Percentiles rank a stretch among this genome's conserved stretches.
phyloP scores from a whole-genome alignment of 2,888 invertebrate species.

The Drosophila subsilvestris region DNA sequence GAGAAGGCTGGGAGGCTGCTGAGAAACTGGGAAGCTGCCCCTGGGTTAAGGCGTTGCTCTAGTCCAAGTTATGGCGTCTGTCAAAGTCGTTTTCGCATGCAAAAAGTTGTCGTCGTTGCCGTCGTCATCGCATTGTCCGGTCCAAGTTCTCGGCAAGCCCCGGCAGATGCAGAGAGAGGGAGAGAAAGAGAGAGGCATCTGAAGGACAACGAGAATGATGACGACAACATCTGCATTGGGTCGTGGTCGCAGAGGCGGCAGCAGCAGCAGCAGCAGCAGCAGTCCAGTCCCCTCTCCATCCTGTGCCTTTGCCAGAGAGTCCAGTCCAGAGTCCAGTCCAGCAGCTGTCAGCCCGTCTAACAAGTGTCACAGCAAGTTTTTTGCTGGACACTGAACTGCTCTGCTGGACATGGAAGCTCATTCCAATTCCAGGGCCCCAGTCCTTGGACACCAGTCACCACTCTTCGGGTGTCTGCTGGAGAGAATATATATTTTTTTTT shows the following conservation, averaged over 20 bases:
- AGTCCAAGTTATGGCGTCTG: constrained; percentile 78
- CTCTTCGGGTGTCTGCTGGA: constrained; percentile 30
- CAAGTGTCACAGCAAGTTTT: constrained; percentile 80
- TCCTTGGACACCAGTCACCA: constrained; percentile 21
- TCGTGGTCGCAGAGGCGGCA: constrained; percentile 64
- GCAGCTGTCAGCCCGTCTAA: constrained; percentile 79
- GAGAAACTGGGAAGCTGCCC: constrained; percentile 31
- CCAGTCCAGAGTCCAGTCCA: constrained; percentile 56
- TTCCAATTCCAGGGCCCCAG: constrained; percentile 14
- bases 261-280: too few relatives aligned
- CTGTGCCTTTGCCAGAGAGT: constrained; percentile 15
- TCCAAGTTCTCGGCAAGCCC: constrained; percentile 50
- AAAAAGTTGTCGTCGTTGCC: constrained; percentile 68
- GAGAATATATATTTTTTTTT: constrained; percentile 33
- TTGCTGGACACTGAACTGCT: constrained; percentile 41
- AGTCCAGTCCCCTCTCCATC: constrained; percentile 14
- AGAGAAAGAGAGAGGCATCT: constrained; percentile 50
- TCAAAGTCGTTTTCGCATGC: constrained; percentile 74
- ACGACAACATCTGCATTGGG: constrained; percentile 74
- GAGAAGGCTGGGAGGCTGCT: constrained; percentile 4
- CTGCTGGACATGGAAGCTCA: constrained; percentile 52
- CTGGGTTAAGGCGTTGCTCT: constrained; percentile 76
- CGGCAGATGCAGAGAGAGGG: constrained; percentile 48
- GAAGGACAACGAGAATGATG: constrained; percentile 75
- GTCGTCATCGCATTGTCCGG: constrained; percentile 62